A percentile compares a stretch with the other conserved stretches of the same genome.
Evolutionary conservation across 1,140 invertebrate genomes (phyloP).

Genomic region (Cheumatopsyche charites): DNA sequence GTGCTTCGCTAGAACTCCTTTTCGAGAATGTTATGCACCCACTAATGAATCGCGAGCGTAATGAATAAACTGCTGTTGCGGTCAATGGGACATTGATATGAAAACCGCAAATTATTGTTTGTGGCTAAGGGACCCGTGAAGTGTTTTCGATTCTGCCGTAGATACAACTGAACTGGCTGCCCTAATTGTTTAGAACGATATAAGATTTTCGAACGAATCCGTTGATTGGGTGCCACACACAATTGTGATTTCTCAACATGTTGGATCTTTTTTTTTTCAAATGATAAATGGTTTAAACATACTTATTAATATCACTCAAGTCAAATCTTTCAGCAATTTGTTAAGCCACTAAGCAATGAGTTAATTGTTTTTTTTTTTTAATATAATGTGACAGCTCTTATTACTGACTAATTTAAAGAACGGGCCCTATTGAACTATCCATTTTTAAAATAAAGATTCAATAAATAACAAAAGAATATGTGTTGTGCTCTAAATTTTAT

Average conservation of each 20-base stretch:
- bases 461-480: too few relatives aligned
- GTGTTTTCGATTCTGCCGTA: neutral
- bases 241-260: neutral
- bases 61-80: neutral
- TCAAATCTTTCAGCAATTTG: too few relatives aligned
- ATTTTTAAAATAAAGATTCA: too few relatives aligned
- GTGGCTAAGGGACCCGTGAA: neutral
- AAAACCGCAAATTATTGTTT: constrained; percentile 11
- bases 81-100: neutral
- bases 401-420: too few relatives aligned
- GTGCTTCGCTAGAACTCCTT: neutral
- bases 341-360: too few relatives aligned
- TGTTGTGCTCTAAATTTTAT: too few relatives aligned
- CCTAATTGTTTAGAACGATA: constrained; percentile 18
- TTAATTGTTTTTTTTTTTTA: too few relatives aligned
- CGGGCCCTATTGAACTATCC: too few relatives aligned
- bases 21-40: neutral
- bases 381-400: too few relatives aligned
- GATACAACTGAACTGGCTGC: constrained; percentile 9
- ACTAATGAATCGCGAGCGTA: neutral
- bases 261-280: too few relatives aligned
- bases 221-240: neutral
- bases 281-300: too few relatives aligned
- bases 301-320: too few relatives aligned
- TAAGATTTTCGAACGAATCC: constrained; percentile 8